Evolutionary conservation across 2,888 invertebrate species (phyloP).

Genomic region (Boloria selene): DNA sequence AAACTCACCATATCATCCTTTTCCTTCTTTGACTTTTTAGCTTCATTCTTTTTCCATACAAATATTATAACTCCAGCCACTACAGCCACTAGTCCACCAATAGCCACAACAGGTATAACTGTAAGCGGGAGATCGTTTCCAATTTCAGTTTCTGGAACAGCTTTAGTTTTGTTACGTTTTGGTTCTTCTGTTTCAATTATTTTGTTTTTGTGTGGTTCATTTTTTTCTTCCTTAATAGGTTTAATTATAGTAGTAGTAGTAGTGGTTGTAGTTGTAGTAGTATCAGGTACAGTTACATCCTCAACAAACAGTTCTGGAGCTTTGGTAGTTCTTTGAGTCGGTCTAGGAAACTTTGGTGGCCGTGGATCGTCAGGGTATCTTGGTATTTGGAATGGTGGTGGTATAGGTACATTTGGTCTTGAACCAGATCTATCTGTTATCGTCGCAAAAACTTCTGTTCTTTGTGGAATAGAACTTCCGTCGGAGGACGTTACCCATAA

Average conservation of each 20-base stretch:
- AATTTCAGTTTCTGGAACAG: constrained; percentile 64
- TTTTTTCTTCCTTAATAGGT: constrained; percentile 52
- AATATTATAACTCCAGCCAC: constrained; percentile 86
- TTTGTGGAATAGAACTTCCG: constrained; percentile 65
- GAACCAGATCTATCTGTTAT: constrained; percentile 62
- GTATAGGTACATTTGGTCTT: constrained; percentile 57
- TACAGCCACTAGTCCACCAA: constrained; percentile 86
- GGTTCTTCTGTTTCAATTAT: constrained; percentile 47
- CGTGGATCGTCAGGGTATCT: constrained; percentile 46
- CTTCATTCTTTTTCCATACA: constrained; percentile 86
- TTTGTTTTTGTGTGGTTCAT: constrained; percentile 52
- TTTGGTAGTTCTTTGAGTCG: constrained; percentile 61
- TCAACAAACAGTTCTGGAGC: constrained; percentile 52
- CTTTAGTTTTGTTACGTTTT: constrained; percentile 50
- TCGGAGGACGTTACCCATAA: constrained; percentile 73
- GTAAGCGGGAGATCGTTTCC: constrained; percentile 81
- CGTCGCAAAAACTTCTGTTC: constrained; percentile 68
- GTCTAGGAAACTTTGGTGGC: constrained; percentile 53
- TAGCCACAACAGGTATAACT: constrained; percentile 87
- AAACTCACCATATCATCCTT: constrained; percentile 89
- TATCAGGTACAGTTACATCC: constrained; percentile 64
- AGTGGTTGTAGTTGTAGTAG: constrained; percentile 58
- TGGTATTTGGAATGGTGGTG: constrained; percentile 56
- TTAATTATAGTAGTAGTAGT: constrained; percentile 55
- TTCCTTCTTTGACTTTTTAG: constrained; percentile 84